These are phyloP conservation scores for Etheostoma perlongum DNA, from an alignment of 2,797 vertebrate species.

Conservation along the genomic window DNA sequence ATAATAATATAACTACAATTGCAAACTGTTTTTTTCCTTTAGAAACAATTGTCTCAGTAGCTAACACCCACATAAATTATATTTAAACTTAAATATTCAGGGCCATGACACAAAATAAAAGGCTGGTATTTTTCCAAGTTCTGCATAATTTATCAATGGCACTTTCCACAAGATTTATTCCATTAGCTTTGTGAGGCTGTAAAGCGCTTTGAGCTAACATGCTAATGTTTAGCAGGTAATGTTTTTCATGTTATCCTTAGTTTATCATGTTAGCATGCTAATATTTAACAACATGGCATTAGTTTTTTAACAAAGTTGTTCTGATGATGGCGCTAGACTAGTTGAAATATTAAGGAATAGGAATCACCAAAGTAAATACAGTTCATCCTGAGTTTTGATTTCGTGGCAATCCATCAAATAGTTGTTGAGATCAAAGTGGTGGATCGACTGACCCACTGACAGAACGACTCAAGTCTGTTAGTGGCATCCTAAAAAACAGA, in stretches of 20 bases:
- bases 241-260: not conserved
- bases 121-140: not conserved
- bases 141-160: not conserved
- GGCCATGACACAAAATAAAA: not conserved
- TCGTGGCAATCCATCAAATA: not conserved
- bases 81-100: not conserved
- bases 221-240: not conserved
- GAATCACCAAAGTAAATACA: not conserved
- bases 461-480: conserved; percentile 1
- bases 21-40: not conserved
- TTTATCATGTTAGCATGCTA: not conserved
- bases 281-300: not conserved
- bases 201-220: not conserved
- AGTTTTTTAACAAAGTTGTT: not conserved
- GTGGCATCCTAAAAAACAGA: conserved; percentile 1
- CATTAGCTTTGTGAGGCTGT: not conserved
- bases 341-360: not conserved
- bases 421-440: not conserved
- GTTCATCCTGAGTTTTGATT: not conserved
- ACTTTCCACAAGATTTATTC: not conserved
- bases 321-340: not conserved
- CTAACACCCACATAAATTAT: conserved; percentile 2
- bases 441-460: not conserved
- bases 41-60: not conserved
- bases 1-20: not conserved